A percentile compares a stretch with the other conserved stretches of the same genome.
Evolutionary conservation across 1,140 invertebrate species (phyloP).

Genomic region (Drosophila albomicans): DNA sequence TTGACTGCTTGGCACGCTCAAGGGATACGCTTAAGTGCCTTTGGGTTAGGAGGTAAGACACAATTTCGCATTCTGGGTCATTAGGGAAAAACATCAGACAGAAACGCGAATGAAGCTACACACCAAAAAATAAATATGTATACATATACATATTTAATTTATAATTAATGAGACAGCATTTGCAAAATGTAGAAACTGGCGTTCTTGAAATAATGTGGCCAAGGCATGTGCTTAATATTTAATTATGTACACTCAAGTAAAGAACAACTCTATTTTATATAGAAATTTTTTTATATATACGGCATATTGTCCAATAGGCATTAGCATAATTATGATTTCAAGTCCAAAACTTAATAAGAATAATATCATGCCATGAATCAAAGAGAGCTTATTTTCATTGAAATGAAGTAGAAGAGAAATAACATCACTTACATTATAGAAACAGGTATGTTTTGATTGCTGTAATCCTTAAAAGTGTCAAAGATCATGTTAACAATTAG

Average conservation of each 20-base stretch:
- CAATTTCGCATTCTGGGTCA: conserved; percentile 60
- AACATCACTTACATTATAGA: conserved; percentile 19
- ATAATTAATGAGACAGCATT: conserved; percentile 63
- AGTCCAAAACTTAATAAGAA: conserved; percentile 36
- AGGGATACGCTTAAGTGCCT: conserved; percentile 55
- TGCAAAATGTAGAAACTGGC: neutral
- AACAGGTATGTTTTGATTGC: conserved; percentile 39
- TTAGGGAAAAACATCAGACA: conserved; percentile 52
- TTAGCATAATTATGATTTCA: conserved; percentile 30
- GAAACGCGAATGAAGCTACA: conserved; percentile 25
- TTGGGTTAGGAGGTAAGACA: conserved; percentile 1
- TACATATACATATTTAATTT: conserved; percentile 56
- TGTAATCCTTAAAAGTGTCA: neutral
- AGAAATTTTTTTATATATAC: conserved; percentile 17
- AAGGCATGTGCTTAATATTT: neutral
- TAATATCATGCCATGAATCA: conserved; percentile 40
- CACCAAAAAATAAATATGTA: conserved; percentile 29
- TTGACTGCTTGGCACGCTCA: conserved; percentile 48
- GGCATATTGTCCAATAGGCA: conserved; percentile 46
- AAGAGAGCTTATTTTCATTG: too few relatives aligned
- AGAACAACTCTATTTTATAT: neutral
- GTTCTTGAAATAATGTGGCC: conserved; percentile 6
- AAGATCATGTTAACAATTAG: conserved; percentile 1
- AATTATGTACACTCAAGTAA: conserved; percentile 6
- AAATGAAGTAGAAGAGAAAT: too few relatives aligned